Evolutionary conservation across 2,888 invertebrate genomes (phyloP).

Genomic region (Catocala nupta): DNA sequence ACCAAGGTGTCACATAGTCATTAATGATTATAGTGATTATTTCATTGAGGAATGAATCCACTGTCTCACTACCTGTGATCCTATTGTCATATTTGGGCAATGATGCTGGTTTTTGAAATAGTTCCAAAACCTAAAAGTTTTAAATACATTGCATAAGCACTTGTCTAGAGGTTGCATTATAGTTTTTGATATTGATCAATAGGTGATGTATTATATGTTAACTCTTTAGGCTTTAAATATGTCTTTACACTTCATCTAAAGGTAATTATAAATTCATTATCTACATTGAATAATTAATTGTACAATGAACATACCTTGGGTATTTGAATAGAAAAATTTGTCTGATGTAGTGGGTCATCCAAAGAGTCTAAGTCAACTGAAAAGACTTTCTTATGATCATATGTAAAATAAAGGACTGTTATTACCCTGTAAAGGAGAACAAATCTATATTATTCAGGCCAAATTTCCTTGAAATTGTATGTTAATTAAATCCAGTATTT

Average conservation of each 20-base stretch:
- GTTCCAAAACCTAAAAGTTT: conserved; percentile 70
- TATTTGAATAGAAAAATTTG: conserved; percentile 76
- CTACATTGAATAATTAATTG: background rate
- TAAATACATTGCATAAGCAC: background rate
- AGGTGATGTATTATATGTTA: no score
- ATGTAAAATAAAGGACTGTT: conserved; percentile 76
- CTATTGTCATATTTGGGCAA: conserved; percentile 82
- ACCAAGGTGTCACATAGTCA: conserved; percentile 94
- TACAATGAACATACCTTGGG: conserved; percentile 67
- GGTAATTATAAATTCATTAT: background rate
- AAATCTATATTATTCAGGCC: conserved; percentile 1
- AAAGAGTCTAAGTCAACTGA: conserved; percentile 74
- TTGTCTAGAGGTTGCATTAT: no score
- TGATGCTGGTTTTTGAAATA: conserved; percentile 66
- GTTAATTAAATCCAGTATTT: no score
- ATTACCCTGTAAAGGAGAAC: conserved; percentile 64
- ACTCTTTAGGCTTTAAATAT: no score
- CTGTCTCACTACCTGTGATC: conserved; percentile 94
- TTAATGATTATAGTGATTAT: conserved; percentile 93
- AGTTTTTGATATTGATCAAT: no score
- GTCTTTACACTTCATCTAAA: no score
- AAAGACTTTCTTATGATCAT: conserved; percentile 77
- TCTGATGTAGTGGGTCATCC: conserved; percentile 82
- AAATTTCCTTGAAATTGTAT: no score
- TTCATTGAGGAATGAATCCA: conserved; percentile 95